Percentiles rank a stretch among this genome's conserved stretches.
These are phyloP conservation scores for Rutpela maculata DNA, from an alignment of 2,888 invertebrate genomes.

Conservation along the genomic window DNA sequence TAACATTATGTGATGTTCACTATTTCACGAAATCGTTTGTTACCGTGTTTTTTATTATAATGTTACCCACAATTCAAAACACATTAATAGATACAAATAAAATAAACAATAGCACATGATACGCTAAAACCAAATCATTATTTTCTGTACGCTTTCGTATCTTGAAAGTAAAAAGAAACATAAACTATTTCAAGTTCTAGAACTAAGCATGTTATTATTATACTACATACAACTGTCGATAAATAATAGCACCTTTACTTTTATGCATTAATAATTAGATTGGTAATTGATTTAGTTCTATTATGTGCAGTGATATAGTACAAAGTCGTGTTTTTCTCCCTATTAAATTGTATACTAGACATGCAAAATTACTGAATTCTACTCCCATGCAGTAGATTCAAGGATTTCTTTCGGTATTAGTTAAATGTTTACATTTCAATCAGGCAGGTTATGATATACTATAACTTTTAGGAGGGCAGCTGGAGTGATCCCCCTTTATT, in stretches of 20 bases:
- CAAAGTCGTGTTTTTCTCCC: not conserved
- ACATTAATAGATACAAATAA: constrained; percentile 12
- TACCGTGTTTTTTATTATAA: too few species aligned
- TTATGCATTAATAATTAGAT: not conserved
- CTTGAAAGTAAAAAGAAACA: constrained; percentile 35
- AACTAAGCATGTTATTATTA: constrained; percentile 1
- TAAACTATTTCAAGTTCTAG: not conserved
- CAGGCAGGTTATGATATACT: too few species aligned
- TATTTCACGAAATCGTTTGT: too few species aligned
- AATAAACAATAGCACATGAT: constrained; percentile 11
- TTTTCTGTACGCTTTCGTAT: constrained; percentile 32
- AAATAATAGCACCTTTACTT: constrained; percentile 10
- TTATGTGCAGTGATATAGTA: not conserved
- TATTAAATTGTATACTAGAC: too few species aligned
- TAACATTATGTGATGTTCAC: too few species aligned
- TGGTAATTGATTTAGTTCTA: not conserved
- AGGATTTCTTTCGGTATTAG: too few species aligned
- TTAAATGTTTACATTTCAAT: too few species aligned
- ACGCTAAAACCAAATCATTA: constrained; percentile 22
- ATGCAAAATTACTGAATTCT: too few species aligned
- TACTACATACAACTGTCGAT: not conserved
- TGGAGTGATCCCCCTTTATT: too few species aligned
- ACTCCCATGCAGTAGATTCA: too few species aligned
- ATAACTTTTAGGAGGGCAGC: too few species aligned
- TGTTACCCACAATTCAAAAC: not conserved